Evolutionary conservation across 2,797 vertebrate genomes (phyloP).

Genomic region (Melanotaenia pygmaea): DNA sequence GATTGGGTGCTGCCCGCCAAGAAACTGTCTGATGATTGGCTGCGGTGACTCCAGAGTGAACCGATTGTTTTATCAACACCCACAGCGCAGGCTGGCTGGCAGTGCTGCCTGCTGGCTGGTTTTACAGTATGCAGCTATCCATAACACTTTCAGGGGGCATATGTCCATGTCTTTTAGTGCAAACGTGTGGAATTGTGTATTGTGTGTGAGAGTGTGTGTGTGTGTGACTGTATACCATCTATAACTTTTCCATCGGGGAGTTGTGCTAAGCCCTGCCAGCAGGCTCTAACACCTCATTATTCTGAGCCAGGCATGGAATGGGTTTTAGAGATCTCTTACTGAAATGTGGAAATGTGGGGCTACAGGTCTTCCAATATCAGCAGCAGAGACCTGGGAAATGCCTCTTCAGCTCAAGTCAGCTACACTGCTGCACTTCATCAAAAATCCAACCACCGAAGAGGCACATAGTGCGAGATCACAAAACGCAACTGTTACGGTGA

Average conservation of each 20-base stretch:
- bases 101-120: constrained; percentile 71
- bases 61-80: constrained; percentile 73
- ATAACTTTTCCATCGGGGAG: constrained; percentile 66
- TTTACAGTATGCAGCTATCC: constrained; percentile 64
- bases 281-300: constrained; percentile 74
- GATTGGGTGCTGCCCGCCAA: constrained; percentile 70
- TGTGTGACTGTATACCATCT: constrained; percentile 56
- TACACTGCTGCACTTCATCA: constrained; percentile 24
- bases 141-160: constrained; percentile 75
- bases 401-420: constrained; percentile 40
- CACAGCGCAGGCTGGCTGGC: constrained; percentile 60
- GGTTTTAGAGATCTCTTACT: constrained; percentile 65
- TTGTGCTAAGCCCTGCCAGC: constrained; percentile 67
- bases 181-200: constrained; percentile 14
- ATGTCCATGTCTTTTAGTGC: constrained; percentile 56
- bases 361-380: constrained; percentile 57
- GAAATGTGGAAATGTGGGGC: constrained; percentile 50
- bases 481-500: constrained; percentile 31
- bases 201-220: constrained; percentile 18
- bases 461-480: constrained; percentile 24
- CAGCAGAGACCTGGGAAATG: constrained; percentile 36
- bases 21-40: constrained; percentile 72
- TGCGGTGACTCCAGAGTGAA: constrained; percentile 58
- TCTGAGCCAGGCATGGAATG: constrained; percentile 74
- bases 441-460: constrained; percentile 17